A percentile compares a stretch with the other conserved stretches of the same genome.
phyloP scores from a whole-genome alignment of 2,888 invertebrate genomes.

The Cremastinae sp. region DNA sequence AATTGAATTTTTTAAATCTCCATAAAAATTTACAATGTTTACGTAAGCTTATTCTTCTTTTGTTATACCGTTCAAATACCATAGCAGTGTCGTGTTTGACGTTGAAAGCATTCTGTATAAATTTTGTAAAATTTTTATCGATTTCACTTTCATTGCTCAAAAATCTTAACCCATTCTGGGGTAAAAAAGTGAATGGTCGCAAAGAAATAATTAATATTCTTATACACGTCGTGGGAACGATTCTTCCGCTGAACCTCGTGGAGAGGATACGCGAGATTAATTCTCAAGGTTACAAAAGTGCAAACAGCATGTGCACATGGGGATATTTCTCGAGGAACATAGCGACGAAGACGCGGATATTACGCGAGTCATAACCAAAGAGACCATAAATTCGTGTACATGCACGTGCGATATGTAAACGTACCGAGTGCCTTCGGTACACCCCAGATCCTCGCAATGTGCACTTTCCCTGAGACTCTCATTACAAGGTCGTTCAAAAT shows the following conservation, averaged over 20 bases:
- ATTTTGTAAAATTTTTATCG: too few species aligned
- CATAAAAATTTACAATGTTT: too few species aligned
- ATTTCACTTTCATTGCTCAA: too few species aligned
- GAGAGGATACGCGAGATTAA: background rate
- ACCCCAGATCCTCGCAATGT: slow-evolving; percentile 10
- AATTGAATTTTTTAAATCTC: too few species aligned
- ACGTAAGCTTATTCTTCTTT: too few species aligned
- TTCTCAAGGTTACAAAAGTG: slow-evolving; percentile 7
- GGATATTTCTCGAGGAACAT: slow-evolving; percentile 19
- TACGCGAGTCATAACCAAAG: slow-evolving; percentile 42
- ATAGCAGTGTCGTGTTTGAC: too few species aligned
- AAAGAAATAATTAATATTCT: background rate
- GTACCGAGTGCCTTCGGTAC: slow-evolving; percentile 20
- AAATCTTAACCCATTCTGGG: too few species aligned
- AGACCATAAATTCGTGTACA: slow-evolving; percentile 19
- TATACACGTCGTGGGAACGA: slow-evolving; percentile 32
- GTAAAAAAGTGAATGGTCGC: background rate
- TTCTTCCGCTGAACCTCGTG: slow-evolving; percentile 12
- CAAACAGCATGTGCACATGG: slow-evolving; percentile 1
- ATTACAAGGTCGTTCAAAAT: slow-evolving; percentile 18
- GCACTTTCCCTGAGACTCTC: background rate
- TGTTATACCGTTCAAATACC: too few species aligned
- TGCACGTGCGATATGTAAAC: slow-evolving; percentile 33
- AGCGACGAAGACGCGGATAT: slow-evolving; percentile 31
- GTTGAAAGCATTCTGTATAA: too few species aligned